Conservation (phyloP, 2,113 vertebrate species). For the Catharus minimus region DNA sequence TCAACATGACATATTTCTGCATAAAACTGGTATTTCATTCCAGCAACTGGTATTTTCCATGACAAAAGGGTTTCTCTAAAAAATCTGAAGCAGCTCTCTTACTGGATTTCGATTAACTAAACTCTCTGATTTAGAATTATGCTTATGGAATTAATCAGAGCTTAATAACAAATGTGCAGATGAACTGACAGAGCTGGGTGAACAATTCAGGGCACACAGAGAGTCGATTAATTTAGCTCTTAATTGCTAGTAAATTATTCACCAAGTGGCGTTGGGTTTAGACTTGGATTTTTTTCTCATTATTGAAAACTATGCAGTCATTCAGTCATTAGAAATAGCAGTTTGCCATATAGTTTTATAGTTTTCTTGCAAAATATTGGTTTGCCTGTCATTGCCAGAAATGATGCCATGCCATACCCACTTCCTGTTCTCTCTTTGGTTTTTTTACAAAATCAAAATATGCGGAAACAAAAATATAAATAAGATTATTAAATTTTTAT, state of each 20-base stretch:
- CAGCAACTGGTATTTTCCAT: background rate
- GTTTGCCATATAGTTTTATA: background rate
- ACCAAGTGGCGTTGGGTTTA: background rate
- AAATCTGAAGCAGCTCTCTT: background rate
- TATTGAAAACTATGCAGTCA: background rate
- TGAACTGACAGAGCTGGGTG: background rate
- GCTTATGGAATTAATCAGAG: background rate
- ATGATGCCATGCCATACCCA: background rate
- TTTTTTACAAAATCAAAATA: background rate
- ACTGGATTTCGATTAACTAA: background rate
- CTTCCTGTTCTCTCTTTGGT: background rate
- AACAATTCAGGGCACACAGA: background rate
- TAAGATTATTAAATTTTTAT: background rate
- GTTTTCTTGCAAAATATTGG: background rate
- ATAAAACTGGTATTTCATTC: background rate
- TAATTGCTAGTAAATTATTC: conserved; percentile 6
- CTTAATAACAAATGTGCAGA: background rate
- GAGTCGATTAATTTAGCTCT: background rate
- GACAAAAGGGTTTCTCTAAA: background rate
- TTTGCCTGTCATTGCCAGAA: background rate
- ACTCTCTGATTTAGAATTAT: background rate
- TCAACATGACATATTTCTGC: background rate
- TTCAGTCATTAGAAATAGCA: background rate
- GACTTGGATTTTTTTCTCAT: fast-evolving
- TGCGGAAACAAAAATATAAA: background rate